Base-by-base conservation (phyloP, 2,888 invertebrate genomes). In the Pollenia amentaria region DNA sequence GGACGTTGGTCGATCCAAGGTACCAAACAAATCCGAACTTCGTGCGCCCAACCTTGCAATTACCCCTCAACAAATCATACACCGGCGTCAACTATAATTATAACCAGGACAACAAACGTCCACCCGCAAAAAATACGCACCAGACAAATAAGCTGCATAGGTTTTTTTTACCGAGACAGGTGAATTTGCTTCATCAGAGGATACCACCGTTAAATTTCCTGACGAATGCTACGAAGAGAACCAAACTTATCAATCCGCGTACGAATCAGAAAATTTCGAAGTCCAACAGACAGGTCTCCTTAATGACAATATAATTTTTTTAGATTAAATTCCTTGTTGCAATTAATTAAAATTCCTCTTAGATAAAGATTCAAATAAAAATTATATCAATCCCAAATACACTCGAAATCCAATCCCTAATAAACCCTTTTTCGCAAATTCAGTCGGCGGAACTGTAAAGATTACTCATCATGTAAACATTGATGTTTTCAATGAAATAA, bases 251-350 rank as follows among this genome's bases (percentile, higher is more conserved):
- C 29, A 44, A 29, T 11, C 16, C 12, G 73, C 65, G 65, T 46
- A 51, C 12, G 38, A 77, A 29, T 7, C n/a, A n/a, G n/a, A n/a
- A n/a, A n/a, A 60, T 7, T 4, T 16, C 6, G 62, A 62, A 29
- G 12, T 0, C 38, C 51, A 60, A 48, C 6, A 4, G 10, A 18
- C 46, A 1, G 29, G 38, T 14, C 1, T 12, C 42, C 18, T 48
- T 21, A 53, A 18, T 4, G 78, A 84, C 11, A 64, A 78, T n/a
- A 51, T 77, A 44, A 44, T 79, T 82, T 87, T 87, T 85, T 87
- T 82, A 87, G 81, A 81, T 21, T 87, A 81, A 78, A 81, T 2
- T 87, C 87, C 44, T 85, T 72, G 29, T 51, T 85, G 21, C 87
- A 69, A 82, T 42, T 51, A 64, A 12, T 21, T 85, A n/a, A 85